Conservation (phyloP, 2,113 vertebrate species). For the Eretmochelys imbricata region DNA sequence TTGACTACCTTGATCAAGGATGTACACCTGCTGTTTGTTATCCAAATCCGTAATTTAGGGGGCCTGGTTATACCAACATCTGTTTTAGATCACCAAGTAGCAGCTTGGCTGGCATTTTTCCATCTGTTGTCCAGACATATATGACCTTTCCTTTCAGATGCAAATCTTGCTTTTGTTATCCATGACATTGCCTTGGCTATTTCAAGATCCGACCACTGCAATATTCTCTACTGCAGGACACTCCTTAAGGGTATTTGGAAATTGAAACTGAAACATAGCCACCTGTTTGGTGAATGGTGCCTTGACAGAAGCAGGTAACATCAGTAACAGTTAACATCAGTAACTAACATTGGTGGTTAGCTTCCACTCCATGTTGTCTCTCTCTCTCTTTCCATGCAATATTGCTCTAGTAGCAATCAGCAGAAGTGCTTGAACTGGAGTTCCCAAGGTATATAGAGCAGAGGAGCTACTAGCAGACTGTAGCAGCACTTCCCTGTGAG, state of each 20-base stretch:
- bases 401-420: background rate
- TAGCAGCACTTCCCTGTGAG: background rate
- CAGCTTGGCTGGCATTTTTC: background rate
- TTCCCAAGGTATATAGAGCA: background rate
- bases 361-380: background rate
- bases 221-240: background rate
- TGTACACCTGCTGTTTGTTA: constrained; percentile 5
- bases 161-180: background rate
- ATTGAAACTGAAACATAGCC: constrained; percentile 10
- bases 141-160: background rate
- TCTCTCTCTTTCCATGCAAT: background rate
- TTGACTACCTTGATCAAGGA: constrained; percentile 8
- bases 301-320: constrained; percentile 4
- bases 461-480: background rate
- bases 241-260: background rate
- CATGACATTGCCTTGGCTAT: background rate
- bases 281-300: background rate
- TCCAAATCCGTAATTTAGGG: background rate
- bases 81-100: background rate
- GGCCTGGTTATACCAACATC: background rate
- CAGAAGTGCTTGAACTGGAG: background rate
- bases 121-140: background rate
- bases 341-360: constrained; percentile 20
- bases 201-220: background rate
- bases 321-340: constrained; percentile 44